Evolutionary conservation across 2,797 vertebrate genomes (phyloP), one percentile per base, ranked within the genome.

Genomic region (Melanotaenia parkinsoni): DNA sequence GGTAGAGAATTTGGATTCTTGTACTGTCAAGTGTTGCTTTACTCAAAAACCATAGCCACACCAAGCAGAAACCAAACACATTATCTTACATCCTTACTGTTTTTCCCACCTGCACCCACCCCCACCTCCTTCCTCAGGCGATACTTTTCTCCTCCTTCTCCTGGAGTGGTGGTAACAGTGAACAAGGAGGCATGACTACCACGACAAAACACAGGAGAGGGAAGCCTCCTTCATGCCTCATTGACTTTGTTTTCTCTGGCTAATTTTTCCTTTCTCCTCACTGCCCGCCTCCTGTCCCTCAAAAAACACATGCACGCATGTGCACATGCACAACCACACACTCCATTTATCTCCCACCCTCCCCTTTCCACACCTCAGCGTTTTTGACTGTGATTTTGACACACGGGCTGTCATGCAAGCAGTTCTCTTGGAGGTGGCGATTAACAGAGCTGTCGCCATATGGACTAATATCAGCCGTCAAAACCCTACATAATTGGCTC

Each of bases 221-320:
- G 86, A 89, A 86, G 80, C 89, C 92, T 94, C 91, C 91, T 93
- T 94, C 93, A 94, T 80, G 92, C 90, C 91, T 92, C 93, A 94
- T 94, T 94, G 92, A 91, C 85, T 93, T 91, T 93, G 93, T 95
- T 94, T 94, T 94, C 91, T 89, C 90, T 92, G 79, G 83, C 87
- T 93, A 93, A 94, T 94, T 94, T 92, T 86, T 77, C 70, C 82
- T 80, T 88, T 92, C 89, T 92, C 88, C 84, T 85, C 80, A 53
- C 81, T 80, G 61, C 69, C 81, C 72, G 22, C 77, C 78, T 38
- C 75, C 76, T 65, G 12, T 66, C 67, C 62, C 45, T 69, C 65
- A 67, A 38, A 62, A 82, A 37, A 53, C 18, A 18, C 50, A 58
- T 32, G 28, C 5, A 13, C 22, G 24, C 60, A 40, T 71, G 18